Conservation (phyloP, 2,113 vertebrate species). For the Fukomys damarensis region DNA sequence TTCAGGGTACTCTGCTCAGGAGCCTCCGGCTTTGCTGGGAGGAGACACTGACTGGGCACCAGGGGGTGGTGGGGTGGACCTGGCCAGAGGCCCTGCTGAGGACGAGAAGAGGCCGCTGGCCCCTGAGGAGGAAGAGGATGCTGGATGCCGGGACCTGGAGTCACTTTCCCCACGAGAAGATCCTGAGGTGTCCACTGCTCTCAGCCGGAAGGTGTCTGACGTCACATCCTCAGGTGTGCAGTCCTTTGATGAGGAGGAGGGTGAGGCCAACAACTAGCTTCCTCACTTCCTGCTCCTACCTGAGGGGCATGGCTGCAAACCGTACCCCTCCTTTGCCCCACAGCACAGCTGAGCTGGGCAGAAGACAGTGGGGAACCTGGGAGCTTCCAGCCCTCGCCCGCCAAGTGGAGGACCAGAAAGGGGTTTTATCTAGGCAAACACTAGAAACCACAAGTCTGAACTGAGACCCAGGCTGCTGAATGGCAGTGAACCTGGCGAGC, state of each 20-base stretch:
- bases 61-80: constrained; percentile 77
- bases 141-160: constrained; percentile 94
- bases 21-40: constrained; percentile 68
- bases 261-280: constrained; percentile 90
- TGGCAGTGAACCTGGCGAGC: not conserved
- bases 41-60: constrained; percentile 75
- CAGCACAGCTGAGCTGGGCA: constrained; percentile 32
- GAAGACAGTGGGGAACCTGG: not conserved
- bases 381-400: constrained; percentile 17
- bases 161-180: constrained; percentile 93
- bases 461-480: constrained; percentile 37
- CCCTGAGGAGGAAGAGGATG: constrained; percentile 92
- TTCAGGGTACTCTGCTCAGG: constrained; percentile 78
- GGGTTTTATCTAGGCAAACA: not conserved
- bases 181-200: constrained; percentile 89
- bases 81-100: constrained; percentile 88
- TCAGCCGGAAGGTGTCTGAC: constrained; percentile 94
- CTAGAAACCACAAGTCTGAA: constrained; percentile 14
- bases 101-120: constrained; percentile 90
- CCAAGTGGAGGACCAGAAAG: not conserved
- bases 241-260: constrained; percentile 94
- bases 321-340: constrained; percentile 50
- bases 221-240: constrained; percentile 93
- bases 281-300: not conserved
- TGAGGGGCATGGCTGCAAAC: constrained; percentile 60